A percentile compares a stretch with the other conserved stretches of the same genome.
phyloP scores from a whole-genome alignment of 2,888 invertebrate species.

The Hypena proboscidalis region DNA sequence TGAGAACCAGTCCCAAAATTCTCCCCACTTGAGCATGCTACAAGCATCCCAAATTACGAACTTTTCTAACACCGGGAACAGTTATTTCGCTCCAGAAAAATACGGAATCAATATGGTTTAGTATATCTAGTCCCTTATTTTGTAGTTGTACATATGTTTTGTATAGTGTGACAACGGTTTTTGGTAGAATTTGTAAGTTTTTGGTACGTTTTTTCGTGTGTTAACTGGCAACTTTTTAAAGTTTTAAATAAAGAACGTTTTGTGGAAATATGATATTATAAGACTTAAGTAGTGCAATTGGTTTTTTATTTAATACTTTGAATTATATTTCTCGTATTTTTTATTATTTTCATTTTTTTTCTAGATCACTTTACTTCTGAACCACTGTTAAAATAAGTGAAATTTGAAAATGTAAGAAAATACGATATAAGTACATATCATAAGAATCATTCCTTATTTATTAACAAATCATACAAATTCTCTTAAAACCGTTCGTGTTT shows the following conservation, averaged over 20 bases:
- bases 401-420: constrained; percentile 46
- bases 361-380: constrained; percentile 21
- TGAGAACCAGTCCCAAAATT: constrained; percentile 76
- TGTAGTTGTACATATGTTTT: constrained; percentile 53
- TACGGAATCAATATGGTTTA: constrained; percentile 85
- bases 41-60: constrained; percentile 82
- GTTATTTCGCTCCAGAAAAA: constrained; percentile 82
- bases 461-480: constrained; percentile 51
- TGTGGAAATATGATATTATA: background rate
- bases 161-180: constrained; percentile 40
- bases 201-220: constrained; percentile 6
- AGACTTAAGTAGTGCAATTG: background rate
- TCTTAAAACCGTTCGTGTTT: constrained; percentile 45
- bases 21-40: constrained; percentile 78
- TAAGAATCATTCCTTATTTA: constrained; percentile 23
- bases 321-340: constrained; percentile 38
- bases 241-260: constrained; percentile 12
- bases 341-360: constrained; percentile 38
- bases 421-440: constrained; percentile 67
- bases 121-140: constrained; percentile 69
- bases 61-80: constrained; percentile 81
- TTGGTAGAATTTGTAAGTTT: constrained; percentile 39
- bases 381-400: constrained; percentile 28
- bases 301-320: constrained; percentile 13
- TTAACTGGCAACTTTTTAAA: constrained; percentile 1